Evolutionary conservation across 2,888 invertebrate genomes (phyloP).

Genomic region (Dryomyza anilis): DNA sequence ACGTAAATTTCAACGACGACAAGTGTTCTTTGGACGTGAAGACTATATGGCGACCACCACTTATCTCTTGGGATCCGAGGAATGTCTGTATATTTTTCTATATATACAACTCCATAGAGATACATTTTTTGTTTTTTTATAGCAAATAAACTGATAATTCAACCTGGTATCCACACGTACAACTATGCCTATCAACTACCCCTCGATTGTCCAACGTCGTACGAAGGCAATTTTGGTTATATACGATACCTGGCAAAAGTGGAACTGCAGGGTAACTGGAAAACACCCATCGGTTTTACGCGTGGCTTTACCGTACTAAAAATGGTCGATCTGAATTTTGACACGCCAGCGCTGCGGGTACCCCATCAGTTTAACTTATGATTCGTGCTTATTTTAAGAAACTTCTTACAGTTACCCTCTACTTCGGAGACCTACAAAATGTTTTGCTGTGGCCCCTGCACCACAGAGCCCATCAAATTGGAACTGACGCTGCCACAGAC

Average conservation of each 20-base stretch:
- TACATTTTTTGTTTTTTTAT: no score
- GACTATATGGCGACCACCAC: conserved; percentile 62
- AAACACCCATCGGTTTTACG: conserved; percentile 78
- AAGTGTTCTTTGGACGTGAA: conserved; percentile 45
- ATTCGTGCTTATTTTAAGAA: background rate
- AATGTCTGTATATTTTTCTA: no score
- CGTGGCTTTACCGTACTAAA: conserved; percentile 78
- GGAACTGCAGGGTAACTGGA: conserved; percentile 80
- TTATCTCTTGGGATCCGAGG: conserved; percentile 62
- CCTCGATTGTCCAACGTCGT: conserved; percentile 73
- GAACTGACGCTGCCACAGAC: conserved; percentile 51
- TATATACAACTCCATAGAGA: no score
- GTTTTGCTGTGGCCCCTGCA: conserved; percentile 55
- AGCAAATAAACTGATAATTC: no score
- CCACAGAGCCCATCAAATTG: conserved; percentile 51
- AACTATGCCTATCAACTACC: conserved; percentile 64
- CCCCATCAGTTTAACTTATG: conserved; percentile 11
- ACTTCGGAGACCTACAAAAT: conserved; percentile 49
- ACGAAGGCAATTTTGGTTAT: conserved; percentile 74
- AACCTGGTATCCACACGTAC: conserved; percentile 63
- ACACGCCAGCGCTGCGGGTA: conserved; percentile 52
- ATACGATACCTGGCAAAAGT: conserved; percentile 79
- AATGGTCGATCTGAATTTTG: conserved; percentile 77
- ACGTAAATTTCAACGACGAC: conserved; percentile 20
- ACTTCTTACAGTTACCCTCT: conserved; percentile 45